These are phyloP conservation scores for Hoplodrina ambigua DNA, from an alignment of 2,888 invertebrate species.

Conservation along the genomic window DNA sequence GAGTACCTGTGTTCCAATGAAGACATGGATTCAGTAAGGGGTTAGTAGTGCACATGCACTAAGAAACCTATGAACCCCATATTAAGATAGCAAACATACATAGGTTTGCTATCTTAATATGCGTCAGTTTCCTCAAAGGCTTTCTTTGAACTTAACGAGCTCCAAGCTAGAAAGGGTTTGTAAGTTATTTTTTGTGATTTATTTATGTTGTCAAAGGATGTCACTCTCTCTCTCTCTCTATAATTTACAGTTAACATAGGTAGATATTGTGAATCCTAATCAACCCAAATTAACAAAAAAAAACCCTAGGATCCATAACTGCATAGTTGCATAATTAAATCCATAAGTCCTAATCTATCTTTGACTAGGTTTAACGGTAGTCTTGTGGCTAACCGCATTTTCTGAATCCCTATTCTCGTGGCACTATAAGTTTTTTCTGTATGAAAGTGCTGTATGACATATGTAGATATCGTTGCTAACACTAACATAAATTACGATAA, in stretches of 20 bases:
- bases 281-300: not conserved
- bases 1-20: conserved; percentile 12
- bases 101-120: not conserved
- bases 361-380: conserved; percentile 13
- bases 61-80: no score
- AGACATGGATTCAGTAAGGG: conserved; percentile 6
- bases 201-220: conserved; percentile 30
- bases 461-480: not conserved
- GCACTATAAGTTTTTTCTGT: conserved; percentile 1
- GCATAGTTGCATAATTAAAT: no score
- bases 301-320: no score
- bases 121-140: not conserved
- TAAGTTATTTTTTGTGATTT: not conserved
- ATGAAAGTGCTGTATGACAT: conserved; percentile 10
- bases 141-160: not conserved
- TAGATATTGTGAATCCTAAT: not conserved
- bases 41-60: not conserved
- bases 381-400: not conserved
- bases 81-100: no score
- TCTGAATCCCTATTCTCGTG: not conserved
- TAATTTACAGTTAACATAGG: not conserved
- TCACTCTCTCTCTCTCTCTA: conserved; percentile 49
- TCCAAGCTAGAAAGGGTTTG: not conserved
- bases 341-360: no score
- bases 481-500: conserved; percentile 6